A percentile compares a stretch with the other conserved stretches of the same genome.
These are phyloP conservation scores for Hoplostethus mediterraneus DNA, from an alignment of 2,797 vertebrate genomes.

Conservation along the genomic window DNA sequence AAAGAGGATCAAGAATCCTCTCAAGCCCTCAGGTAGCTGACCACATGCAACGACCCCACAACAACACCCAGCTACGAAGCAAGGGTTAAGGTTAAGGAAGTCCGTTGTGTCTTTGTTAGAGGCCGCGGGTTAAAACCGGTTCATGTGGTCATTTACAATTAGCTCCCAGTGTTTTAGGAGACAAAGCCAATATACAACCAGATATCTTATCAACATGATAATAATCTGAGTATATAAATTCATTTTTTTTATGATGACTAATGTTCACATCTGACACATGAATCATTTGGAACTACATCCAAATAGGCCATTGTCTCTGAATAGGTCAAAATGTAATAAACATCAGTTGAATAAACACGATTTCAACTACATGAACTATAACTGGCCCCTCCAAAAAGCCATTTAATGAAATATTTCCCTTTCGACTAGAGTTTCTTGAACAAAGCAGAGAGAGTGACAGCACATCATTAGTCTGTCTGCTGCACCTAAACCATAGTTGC, in stretches of 20 bases:
- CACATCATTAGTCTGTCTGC: conserved; percentile 29
- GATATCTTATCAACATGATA: no score
- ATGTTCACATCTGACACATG: not conserved
- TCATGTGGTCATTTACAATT: not conserved
- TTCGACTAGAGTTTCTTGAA: not conserved
- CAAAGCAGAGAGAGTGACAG: not conserved
- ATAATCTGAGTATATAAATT: no score
- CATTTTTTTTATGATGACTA: not conserved
- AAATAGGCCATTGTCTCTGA: not conserved
- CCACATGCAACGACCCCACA: not conserved
- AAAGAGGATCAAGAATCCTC: conserved; percentile 63
- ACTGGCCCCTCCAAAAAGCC: not conserved
- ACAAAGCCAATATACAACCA: no score
- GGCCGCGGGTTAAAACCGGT: not conserved
- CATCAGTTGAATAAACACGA: no score
- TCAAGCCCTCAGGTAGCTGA: conserved; percentile 29
- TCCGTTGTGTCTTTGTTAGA: not conserved
- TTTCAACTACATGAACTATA: conserved; percentile 27
- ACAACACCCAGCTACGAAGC: no score
- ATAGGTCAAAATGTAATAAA: no score
- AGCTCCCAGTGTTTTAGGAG: no score
- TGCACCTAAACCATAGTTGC: conserved; percentile 25
- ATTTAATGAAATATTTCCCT: not conserved
- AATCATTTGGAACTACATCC: not conserved
- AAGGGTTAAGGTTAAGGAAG: no score